Base-by-base conservation (phyloP, 2,888 invertebrate species). In the Synergus laeviventris region DNA sequence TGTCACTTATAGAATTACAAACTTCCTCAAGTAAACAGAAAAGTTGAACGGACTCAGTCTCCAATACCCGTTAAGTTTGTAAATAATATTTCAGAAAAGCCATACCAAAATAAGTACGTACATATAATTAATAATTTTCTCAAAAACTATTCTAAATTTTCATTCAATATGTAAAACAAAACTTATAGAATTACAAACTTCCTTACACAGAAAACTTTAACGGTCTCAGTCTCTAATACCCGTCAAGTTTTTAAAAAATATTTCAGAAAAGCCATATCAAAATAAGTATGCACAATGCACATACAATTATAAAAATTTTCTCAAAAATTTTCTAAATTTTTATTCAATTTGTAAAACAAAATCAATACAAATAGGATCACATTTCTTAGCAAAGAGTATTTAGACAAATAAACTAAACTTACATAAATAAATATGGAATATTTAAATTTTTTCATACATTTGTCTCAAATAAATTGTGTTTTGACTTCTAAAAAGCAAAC, bases 11-110 rank as follows among this genome's bases (percentile, higher is more conserved):
- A 24, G 5, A 59, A 24, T 59, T 14, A 24, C 5, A 5, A 59
- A 1, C 0, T 1, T 59, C 12, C 24, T 59, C 14, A 24, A 24
- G 24, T 11, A 59, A 5, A 11, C 12, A 21, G 14, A 59, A 59
- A 59, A 59, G 14, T 59, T 59, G 21, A 59, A 59, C 5, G 59
- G 59, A 59, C 59, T 59, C 24, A 14, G 59, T 59, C 24, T 59
- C 24, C 1, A 59, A 59, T 59, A 59, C 21, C 24, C 59, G 5
- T 24, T 14, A 59, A 24, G 59, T 5, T 24, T 5, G 24, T 0
- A 14, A 59, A 24, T 21, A 24, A 59, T 24, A 9, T 11, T 54
- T 18, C 54, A 54, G 9, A 18, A 54, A 54, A 54, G 0, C 11
- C n/a, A 54, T 18, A 54, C 18, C 4, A 31, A 31, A 31, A 9